Evolutionary conservation across 2,888 invertebrate species (phyloP).

Genomic region (Plutella xylostella): DNA sequence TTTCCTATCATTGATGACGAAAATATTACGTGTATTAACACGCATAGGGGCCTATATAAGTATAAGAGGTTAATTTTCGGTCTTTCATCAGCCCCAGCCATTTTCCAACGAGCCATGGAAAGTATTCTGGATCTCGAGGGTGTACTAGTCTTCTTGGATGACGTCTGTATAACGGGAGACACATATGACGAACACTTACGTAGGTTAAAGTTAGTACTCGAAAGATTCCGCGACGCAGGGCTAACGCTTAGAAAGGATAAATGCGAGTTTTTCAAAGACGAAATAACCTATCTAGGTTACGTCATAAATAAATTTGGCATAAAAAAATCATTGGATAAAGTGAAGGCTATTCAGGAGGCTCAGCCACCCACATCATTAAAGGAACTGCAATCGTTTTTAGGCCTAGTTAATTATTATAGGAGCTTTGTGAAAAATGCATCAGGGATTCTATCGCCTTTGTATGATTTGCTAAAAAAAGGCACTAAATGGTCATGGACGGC

Average conservation of each 20-base stretch:
- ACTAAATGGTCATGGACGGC: background rate
- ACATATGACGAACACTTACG: background rate
- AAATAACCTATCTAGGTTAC: constrained; percentile 3
- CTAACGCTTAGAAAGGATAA: constrained; percentile 12
- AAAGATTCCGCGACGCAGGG: background rate
- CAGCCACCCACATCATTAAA: background rate
- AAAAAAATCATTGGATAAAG: background rate
- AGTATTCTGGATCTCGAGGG: constrained; percentile 6
- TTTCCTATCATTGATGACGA: too few relatives aligned
- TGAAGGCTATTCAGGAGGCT: background rate
- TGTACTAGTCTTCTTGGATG: constrained; percentile 11
- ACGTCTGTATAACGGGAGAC: constrained; percentile 12
- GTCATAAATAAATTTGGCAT: constrained; percentile 1
- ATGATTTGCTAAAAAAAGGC: constrained; percentile 2
- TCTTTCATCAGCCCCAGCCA: constrained; percentile 10
- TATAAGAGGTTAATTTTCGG: constrained; percentile 14
- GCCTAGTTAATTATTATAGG: constrained; percentile 6
- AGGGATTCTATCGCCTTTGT: background rate
- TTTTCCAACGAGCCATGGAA: constrained; percentile 13
- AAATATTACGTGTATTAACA: constrained; percentile 11
- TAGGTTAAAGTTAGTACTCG: background rate
- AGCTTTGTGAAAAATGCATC: constrained; percentile 3
- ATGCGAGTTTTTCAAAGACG: constrained; percentile 9
- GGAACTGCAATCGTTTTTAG: constrained; percentile 5
- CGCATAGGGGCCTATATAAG: constrained; percentile 13